phyloP scores from a whole-genome alignment of 2,888 invertebrate species.

The Miltochrista miniata region DNA sequence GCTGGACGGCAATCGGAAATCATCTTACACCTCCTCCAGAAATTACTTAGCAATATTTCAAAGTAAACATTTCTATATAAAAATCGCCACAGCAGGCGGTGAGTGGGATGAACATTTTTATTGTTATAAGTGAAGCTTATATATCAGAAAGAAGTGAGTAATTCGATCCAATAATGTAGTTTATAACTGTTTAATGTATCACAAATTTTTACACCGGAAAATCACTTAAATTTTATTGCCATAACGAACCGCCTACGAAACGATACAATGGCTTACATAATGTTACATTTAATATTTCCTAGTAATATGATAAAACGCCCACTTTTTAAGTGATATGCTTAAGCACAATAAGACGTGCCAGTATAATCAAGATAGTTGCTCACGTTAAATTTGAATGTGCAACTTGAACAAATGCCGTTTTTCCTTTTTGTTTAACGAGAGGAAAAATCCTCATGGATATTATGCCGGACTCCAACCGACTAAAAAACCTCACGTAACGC shows the following conservation, averaged over 20 bases:
- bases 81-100: constrained; percentile 3
- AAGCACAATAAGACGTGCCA: constrained; percentile 13
- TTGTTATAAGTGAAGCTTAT: neutral
- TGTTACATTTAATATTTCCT: constrained; percentile 30
- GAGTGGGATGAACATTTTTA: neutral
- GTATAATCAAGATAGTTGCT: constrained; percentile 30
- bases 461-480: too few relatives aligned
- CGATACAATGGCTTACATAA: constrained; percentile 27
- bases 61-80: neutral
- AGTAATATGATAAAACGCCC: constrained; percentile 36
- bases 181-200: constrained; percentile 11
- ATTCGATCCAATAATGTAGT: constrained; percentile 5
- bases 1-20: too few relatives aligned
- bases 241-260: constrained; percentile 33
- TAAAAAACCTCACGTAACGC: too few relatives aligned
- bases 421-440: too few relatives aligned
- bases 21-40: neutral
- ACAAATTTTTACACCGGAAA: constrained; percentile 18
- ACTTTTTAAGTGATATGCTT: constrained; percentile 26
- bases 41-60: neutral
- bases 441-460: too few relatives aligned
- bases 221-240: constrained; percentile 16
- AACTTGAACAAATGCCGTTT: constrained; percentile 22
- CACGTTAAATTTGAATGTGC: constrained; percentile 34
- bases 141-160: constrained; percentile 4